Evolutionary conservation across 2,797 vertebrate species (phyloP).

Genomic region (Sebastes melanostomus): DNA sequence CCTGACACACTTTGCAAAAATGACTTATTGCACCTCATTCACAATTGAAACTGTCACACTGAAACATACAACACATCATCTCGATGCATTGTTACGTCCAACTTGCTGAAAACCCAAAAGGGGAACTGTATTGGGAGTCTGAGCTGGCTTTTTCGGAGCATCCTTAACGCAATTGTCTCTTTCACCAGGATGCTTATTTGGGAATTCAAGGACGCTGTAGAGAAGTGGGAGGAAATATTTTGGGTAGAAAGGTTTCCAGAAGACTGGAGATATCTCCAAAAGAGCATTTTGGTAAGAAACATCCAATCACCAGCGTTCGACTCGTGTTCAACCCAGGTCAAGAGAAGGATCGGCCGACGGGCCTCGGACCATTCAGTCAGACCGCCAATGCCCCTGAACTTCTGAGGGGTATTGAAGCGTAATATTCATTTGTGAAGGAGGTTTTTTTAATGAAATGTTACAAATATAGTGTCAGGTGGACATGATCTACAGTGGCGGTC

Average conservation of each 20-base stretch:
- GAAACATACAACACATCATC: not conserved
- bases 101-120: not conserved
- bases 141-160: not conserved
- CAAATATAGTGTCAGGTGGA: not conserved
- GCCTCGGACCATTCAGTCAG: not conserved
- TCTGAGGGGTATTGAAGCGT: not conserved
- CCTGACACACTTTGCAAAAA: constrained; percentile 1
- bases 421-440: constrained; percentile 1
- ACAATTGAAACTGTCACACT: not conserved
- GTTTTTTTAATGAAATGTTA: not conserved
- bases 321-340: not conserved
- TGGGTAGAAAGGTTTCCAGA: not conserved
- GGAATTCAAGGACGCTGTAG: not conserved
- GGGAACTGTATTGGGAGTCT: not conserved
- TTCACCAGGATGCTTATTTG: not conserved
- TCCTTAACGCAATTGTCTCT: not conserved
- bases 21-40: constrained; percentile 15
- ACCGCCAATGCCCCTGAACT: not conserved
- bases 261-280: not conserved
- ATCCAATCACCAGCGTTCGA: not conserved
- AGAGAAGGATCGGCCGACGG: not conserved
- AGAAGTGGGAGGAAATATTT: not conserved
- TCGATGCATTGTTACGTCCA: not conserved
- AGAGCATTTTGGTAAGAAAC: not conserved
- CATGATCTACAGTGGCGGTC: not conserved